Percentiles rank a stretch among this genome's conserved stretches.
phyloP scores from a whole-genome alignment of 2,113 vertebrate species.

The Odontesthes bonariensis region DNA sequence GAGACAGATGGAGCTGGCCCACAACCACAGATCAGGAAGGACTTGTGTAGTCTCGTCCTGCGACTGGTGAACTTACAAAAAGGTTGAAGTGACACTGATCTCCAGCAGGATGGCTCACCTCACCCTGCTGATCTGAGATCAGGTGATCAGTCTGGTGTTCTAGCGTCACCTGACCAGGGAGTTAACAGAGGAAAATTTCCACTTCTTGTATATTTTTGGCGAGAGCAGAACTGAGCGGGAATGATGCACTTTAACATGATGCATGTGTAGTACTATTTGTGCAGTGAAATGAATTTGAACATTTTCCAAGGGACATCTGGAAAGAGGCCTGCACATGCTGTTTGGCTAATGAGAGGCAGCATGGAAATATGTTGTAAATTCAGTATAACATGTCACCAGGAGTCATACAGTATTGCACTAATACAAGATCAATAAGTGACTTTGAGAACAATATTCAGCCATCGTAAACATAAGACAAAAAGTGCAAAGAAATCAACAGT shows the following conservation, averaged over 20 bases:
- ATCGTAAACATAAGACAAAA: constrained; percentile 28
- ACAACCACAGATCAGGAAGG: not conserved
- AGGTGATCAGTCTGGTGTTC: constrained; percentile 14
- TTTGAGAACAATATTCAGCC: constrained; percentile 18
- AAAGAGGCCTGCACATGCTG: constrained; percentile 44
- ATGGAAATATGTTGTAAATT: constrained; percentile 3
- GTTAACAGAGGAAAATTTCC: not conserved
- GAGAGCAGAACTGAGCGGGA: not conserved
- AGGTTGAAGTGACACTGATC: constrained; percentile 10
- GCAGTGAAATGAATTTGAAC: not conserved
- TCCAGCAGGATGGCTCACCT: constrained; percentile 35
- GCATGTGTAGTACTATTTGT: no score
- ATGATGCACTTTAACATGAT: not conserved
- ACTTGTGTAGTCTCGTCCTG: constrained; percentile 20
- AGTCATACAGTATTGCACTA: constrained; percentile 34
- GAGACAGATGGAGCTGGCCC: constrained; percentile 2
- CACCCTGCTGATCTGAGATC: constrained; percentile 26
- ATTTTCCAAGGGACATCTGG: constrained; percentile 7
- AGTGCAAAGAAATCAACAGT: constrained; percentile 34
- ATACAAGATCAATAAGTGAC: constrained; percentile 22
- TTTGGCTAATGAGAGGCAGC: constrained; percentile 17
- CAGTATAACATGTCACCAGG: constrained; percentile 1
- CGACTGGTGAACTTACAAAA: not conserved
- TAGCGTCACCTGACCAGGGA: constrained; percentile 18
- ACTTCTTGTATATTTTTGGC: not conserved